Conservation (phyloP, 1,140 invertebrate genomes). For the Campoletis sonorensis region DNA sequence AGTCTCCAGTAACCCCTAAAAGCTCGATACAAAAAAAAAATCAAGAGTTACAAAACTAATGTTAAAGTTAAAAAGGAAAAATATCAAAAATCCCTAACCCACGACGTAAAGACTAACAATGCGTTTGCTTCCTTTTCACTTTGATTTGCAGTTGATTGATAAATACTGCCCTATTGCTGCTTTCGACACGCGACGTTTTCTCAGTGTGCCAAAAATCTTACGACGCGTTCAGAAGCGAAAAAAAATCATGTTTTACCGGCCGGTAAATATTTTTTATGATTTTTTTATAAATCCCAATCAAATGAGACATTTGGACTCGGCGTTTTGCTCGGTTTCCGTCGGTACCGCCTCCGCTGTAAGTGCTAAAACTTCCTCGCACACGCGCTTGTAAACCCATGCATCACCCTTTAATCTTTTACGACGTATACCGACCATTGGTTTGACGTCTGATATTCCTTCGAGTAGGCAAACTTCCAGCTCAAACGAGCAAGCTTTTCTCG, state of each 20-base stretch:
- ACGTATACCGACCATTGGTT: slow-evolving; percentile 82
- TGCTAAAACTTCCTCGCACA: slow-evolving; percentile 89
- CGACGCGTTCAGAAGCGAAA: slow-evolving; percentile 11
- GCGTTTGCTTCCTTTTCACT: background rate
- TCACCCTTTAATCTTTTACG: slow-evolving; percentile 89
- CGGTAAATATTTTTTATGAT: background rate
- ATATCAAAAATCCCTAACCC: background rate
- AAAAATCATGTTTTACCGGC: slow-evolving; percentile 1
- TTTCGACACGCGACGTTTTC: background rate
- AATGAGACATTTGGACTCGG: slow-evolving; percentile 69
- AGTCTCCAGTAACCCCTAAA: too few relatives aligned
- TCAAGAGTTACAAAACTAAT: slow-evolving; percentile 6
- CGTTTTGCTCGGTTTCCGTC: slow-evolving; percentile 52
- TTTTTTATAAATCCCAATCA: slow-evolving; percentile 33
- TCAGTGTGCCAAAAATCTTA: background rate
- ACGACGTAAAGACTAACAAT: slow-evolving; percentile 43
- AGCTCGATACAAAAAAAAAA: too few relatives aligned
- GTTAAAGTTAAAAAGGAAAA: background rate
- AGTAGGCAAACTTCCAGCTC: slow-evolving; percentile 89
- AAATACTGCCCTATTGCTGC: slow-evolving; percentile 8
- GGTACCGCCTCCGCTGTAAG: slow-evolving; percentile 75
- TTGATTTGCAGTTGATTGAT: background rate
- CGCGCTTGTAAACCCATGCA: slow-evolving; percentile 90
- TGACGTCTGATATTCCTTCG: slow-evolving; percentile 61
- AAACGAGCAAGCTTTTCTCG: slow-evolving; percentile 81